Base-by-base conservation (phyloP, 1,140 invertebrate species). In the Macrostomum lignano region DNA sequence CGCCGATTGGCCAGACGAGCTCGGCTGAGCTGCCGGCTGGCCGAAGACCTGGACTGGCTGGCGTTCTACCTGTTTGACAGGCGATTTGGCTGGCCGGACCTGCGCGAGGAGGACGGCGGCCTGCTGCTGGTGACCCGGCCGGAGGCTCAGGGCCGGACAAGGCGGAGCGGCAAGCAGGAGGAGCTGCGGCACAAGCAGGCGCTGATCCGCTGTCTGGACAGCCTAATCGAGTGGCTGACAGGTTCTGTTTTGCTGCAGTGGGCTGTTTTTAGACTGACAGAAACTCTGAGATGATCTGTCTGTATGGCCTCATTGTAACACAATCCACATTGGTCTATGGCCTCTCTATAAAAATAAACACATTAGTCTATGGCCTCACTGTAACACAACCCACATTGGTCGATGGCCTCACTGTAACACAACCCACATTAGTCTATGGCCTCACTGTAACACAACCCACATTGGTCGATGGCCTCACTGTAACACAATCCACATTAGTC, bases 81-180 rank as follows among this genome's bases (percentile, higher is more conserved):
- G 17, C 40, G 43, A 7, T 44, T 38, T 38, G 43, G 43, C 17
- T 44, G 43, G 43, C 42, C 43, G 4, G 43, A 44, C 25, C 24
- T 33, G 3, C 35, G 39, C 21, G 38, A 38, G 22, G 36, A 38
- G 7, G 32, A 37, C 28, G n/a, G n/a, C n/a, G 21, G 33, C 5
- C 19, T 37, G 17, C 22, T 40, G 3, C 20, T 15, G 19, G 26
- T 28, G 7, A 17, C 19, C 4, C 26, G 15, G 4, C 26, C 26
- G 7, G 26, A 28, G 15, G 15, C 26, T 28, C 26, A 28, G 19
- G 19, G 15, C 9, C 15, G 26, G 19, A 15, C 19, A 15, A 3
- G 26, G 19, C 15, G 19, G 9, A 15, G 14, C 7, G 3, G 3
- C 7, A 28, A 28, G 19, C 19, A 14, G 19, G 26, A 28, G 26